A percentile compares a stretch with the other conserved stretches of the same genome.
Evolutionary conservation across 2,888 invertebrate genomes (phyloP).

Genomic region (Eupeodes latifasciatus): DNA sequence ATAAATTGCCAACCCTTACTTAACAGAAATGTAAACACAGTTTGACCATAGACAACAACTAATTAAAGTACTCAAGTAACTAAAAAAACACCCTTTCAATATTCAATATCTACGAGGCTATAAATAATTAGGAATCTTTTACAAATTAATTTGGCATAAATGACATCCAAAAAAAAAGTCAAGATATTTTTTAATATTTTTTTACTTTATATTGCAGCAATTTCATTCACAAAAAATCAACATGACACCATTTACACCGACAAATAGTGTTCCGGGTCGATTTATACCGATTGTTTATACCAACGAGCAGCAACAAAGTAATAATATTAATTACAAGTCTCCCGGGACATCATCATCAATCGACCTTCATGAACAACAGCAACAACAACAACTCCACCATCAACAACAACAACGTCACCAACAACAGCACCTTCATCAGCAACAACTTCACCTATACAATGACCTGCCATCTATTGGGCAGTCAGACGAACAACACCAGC

Average conservation of each 20-base stretch:
- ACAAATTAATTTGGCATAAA: too few species aligned
- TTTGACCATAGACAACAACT: too few species aligned
- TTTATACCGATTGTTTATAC: slow-evolving; percentile 85
- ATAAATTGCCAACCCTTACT: too few species aligned
- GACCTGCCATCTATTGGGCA: slow-evolving; percentile 46
- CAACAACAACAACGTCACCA: slow-evolving; percentile 33
- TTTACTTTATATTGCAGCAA: slow-evolving; percentile 61
- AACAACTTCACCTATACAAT: slow-evolving; percentile 59
- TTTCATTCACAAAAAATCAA: slow-evolving; percentile 82
- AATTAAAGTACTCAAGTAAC: too few species aligned
- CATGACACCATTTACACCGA: slow-evolving; percentile 85
- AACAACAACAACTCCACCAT: slow-evolving; percentile 7
- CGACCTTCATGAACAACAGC: slow-evolving; percentile 48
- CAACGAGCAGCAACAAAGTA: slow-evolving; percentile 60
- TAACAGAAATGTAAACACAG: too few species aligned
- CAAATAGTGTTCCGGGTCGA: slow-evolving; percentile 85
- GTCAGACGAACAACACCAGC: slow-evolving; percentile 52
- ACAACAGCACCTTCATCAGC: slow-evolving; percentile 32
- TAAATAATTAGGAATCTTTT: too few species aligned
- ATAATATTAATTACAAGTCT: slow-evolving; percentile 67
- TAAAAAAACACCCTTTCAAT: too few species aligned
- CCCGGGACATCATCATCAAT: slow-evolving; percentile 37
- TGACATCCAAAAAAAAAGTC: too few species aligned
- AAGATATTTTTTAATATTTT: not conserved
- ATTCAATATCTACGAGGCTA: too few species aligned